These are phyloP conservation scores for Caenorhabditis afra DNA, from an alignment of 2,888 invertebrate species.

Conservation along the genomic window DNA sequence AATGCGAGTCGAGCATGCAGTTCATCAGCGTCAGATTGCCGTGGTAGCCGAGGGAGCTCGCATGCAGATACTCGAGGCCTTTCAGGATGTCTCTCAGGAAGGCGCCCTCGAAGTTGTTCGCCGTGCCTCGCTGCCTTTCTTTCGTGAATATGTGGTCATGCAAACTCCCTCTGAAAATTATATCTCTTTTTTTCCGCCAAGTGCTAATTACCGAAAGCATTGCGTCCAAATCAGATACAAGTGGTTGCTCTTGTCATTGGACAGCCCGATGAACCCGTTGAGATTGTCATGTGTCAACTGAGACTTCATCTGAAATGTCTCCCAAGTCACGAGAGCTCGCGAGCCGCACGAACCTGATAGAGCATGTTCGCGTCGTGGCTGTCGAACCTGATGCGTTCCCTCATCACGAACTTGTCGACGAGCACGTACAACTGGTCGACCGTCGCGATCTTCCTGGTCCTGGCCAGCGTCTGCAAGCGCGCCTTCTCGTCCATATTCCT, in stretches of 20 bases:
- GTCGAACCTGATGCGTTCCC: slow-evolving; percentile 75
- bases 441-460: slow-evolving; percentile 64
- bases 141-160: slow-evolving; percentile 68
- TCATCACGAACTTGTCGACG: slow-evolving; percentile 69
- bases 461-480: slow-evolving; percentile 14
- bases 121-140: slow-evolving; percentile 20
- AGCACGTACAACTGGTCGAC: slow-evolving; percentile 73
- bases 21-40: slow-evolving; percentile 74
- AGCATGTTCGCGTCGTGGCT: slow-evolving; percentile 69
- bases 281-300: slow-evolving; percentile 76
- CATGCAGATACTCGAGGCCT: slow-evolving; percentile 78
- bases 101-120: slow-evolving; percentile 74
- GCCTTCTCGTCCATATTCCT: slow-evolving; percentile 60
- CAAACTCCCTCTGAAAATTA: slow-evolving; percentile 69
- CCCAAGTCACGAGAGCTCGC: neutral
- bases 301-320: slow-evolving; percentile 72
- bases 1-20: slow-evolving; percentile 78
- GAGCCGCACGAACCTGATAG: slow-evolving; percentile 63
- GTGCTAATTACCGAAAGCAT: slow-evolving; percentile 56
- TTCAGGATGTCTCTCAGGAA: slow-evolving; percentile 79
- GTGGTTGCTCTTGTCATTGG: slow-evolving; percentile 68
- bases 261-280: slow-evolving; percentile 76
- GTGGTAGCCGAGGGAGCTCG: slow-evolving; percentile 72
- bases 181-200: too few relatives aligned
- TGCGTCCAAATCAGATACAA: slow-evolving; percentile 69